These are phyloP conservation scores for Perognathus longimembris DNA, from an alignment of 2,113 vertebrate species.

Conservation along the genomic window DNA sequence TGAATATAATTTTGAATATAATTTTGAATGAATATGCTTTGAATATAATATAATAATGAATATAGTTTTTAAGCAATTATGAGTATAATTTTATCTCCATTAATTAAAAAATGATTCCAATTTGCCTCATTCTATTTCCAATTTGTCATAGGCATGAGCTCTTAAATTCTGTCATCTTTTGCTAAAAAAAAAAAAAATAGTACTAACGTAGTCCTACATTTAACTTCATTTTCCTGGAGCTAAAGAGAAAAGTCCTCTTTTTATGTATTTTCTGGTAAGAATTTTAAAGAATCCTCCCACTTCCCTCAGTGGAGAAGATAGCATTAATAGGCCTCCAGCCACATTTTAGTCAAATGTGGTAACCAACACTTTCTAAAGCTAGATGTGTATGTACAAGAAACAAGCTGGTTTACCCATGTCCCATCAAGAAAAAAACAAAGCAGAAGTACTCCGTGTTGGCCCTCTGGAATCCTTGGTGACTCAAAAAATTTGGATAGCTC, in stretches of 20 bases:
- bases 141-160: constrained; percentile 20
- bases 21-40: not conserved
- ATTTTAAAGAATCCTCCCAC: not conserved
- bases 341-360: constrained; percentile 6
- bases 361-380: not conserved
- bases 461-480: not conserved
- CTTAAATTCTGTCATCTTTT: constrained; percentile 35
- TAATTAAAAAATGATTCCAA: not conserved
- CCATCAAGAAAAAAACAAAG: not conserved
- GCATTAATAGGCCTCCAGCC: not conserved
- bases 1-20: not conserved
- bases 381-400: not conserved
- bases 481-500: not conserved
- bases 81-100: not conserved
- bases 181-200: too few relatives aligned
- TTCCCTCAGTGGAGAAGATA: not conserved
- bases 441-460: not conserved
- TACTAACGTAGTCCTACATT: too few relatives aligned
- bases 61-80: not conserved
- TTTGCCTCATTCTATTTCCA: not conserved
- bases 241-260: not conserved
- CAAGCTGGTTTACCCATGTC: not conserved
- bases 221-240: not conserved
- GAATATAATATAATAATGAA: not conserved
- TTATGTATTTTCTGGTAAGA: not conserved